Conservation (phyloP, 1,140 invertebrate genomes). For the Drosophila grimshawi region DNA sequence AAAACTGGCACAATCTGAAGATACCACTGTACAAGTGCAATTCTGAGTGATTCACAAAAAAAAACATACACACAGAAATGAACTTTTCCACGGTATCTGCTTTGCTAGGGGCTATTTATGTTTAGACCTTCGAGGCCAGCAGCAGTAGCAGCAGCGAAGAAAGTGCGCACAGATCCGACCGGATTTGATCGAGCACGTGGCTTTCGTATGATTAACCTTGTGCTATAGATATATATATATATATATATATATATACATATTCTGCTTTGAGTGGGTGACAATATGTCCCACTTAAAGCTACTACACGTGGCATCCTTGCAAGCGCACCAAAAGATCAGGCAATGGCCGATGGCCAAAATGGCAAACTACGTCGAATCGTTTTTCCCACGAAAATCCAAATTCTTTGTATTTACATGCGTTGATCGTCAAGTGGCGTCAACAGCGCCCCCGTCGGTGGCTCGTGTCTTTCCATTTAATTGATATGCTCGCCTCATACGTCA, state of each 20-base stretch:
- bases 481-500: slow-evolving; percentile 63
- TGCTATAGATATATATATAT: too few species aligned
- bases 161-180: slow-evolving; percentile 23
- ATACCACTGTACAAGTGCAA: too few species aligned
- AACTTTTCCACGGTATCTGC: background rate
- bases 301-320: slow-evolving; percentile 52
- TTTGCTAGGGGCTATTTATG: background rate
- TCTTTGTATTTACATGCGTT: slow-evolving; percentile 57
- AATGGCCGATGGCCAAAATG: slow-evolving; percentile 28
- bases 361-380: slow-evolving; percentile 15
- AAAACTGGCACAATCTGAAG: too few species aligned
- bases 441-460: slow-evolving; percentile 58
- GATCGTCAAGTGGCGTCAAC: slow-evolving; percentile 53
- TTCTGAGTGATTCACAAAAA: too few species aligned
- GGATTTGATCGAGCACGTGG: slow-evolving; percentile 59
- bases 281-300: slow-evolving; percentile 25
- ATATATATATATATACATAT: too few species aligned
- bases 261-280: too few species aligned
- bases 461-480: slow-evolving; percentile 52
- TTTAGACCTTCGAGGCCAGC: slow-evolving; percentile 20
- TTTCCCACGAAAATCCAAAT: slow-evolving; percentile 34
- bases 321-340: background rate
- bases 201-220: slow-evolving; percentile 46
- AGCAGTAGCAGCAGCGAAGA: too few species aligned
- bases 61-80: too few species aligned